Base-by-base conservation (phyloP, 2,113 vertebrate genomes). In the Oreocharis arfaki region DNA sequence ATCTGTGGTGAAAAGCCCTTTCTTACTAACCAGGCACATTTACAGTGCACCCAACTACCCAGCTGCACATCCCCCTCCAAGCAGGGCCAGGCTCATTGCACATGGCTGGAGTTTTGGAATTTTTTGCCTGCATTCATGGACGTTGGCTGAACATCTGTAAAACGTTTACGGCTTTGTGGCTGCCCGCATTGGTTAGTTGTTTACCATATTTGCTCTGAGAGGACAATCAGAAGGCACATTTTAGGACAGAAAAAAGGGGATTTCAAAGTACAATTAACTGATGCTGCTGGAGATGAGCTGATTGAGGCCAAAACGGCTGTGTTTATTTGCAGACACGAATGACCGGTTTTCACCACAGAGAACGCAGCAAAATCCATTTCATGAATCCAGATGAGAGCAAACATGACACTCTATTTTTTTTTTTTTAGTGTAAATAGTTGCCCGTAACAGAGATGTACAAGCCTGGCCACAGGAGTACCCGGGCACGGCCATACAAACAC, bases 261-360 rank as follows among this genome's bases (percentile, higher is more conserved):
- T 94, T 93, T 95, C 65, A 83, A 95, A 91, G 75, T 93, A 93
- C 95, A 95, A 93, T 96, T 96, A 96, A 93, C 91, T 90, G 92
- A 59, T 96, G 85, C 71, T 90, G 91, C 37, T 80, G 68, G 63
- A 96, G 91, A 83, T 60, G 91, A 77, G 87, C 55, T 85, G 90
- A 76, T 80, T 59, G 87, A 88, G 92, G 91, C 91, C 87, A 93
- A 91, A 95, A 85, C 55, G 78, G 75, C 94, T 91, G 85, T 91
- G 90, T 94, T 96, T 92, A 90, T 94, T 77, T 95, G 93, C 87
- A 85, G 93, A 90, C 88, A 96, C 13, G 49, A 94, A 88, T 93
- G 90, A 90, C 88, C 17, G 4, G 63, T 93, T 97, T 96, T 95
- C 71, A 67, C 85, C 95, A 95, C 59, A 11, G 95, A 95, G 82